Evolutionary conservation across 2,113 vertebrate genomes (phyloP).

Genomic region (Chionomys nivalis): DNA sequence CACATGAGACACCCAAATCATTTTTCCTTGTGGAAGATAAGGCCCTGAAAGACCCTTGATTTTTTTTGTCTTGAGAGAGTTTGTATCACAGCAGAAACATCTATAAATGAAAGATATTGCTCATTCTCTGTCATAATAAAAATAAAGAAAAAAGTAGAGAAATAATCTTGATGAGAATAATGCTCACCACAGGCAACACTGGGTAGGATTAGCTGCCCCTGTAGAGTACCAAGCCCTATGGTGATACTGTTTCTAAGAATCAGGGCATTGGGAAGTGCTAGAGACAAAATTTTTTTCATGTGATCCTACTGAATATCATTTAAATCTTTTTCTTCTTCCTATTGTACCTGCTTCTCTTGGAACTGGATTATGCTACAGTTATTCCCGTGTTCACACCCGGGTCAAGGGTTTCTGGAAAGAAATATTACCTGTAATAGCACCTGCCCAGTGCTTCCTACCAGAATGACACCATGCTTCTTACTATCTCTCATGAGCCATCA

Average conservation of each 20-base stretch:
- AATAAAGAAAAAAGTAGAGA: not conserved
- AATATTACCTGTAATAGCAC: not conserved
- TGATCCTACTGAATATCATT: too few species aligned
- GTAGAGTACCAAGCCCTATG: accelerated
- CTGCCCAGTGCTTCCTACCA: too few species aligned
- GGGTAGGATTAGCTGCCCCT: not conserved
- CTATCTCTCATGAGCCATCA: not conserved
- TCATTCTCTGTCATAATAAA: constrained; percentile 12
- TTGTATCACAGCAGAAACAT: not conserved
- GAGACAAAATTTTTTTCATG: accelerated
- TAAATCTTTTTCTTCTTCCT: not conserved
- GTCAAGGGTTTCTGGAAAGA: not conserved
- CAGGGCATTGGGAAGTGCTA: not conserved
- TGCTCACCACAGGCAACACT: not conserved
- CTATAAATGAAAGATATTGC: not conserved
- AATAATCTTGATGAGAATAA: not conserved
- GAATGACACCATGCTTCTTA: not conserved
- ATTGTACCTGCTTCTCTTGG: not conserved
- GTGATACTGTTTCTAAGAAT: not conserved
- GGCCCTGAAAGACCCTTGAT: accelerated
- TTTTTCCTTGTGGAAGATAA: not conserved
- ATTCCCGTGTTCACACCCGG: not conserved
- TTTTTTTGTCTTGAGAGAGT: not conserved
- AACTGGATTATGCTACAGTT: not conserved
- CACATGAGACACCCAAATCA: not conserved